Evolutionary conservation across 2,113 vertebrate species (phyloP).

Genomic region (Peromyscus californicus): DNA sequence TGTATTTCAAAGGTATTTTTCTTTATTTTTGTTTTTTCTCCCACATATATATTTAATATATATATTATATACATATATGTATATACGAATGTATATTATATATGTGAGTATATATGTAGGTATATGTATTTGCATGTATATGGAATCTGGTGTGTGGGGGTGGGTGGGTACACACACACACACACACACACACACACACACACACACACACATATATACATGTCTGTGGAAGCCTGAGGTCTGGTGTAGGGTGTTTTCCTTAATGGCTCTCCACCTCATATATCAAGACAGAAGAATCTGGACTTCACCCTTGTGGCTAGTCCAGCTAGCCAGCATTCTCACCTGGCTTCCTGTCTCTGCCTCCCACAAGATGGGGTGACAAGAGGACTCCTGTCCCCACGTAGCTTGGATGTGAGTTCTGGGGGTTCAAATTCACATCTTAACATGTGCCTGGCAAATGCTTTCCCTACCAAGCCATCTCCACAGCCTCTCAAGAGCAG

Average conservation of each 20-base stretch:
- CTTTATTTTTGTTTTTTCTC: neutral
- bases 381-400: neutral
- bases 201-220: too few relatives aligned
- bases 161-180: too few relatives aligned
- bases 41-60: too few relatives aligned
- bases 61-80: neutral
- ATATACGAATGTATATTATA: neutral
- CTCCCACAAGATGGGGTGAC: neutral
- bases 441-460: neutral
- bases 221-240: neutral
- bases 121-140: neutral
- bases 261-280: neutral
- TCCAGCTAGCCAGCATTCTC: neutral
- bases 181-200: too few relatives aligned
- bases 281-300: neutral
- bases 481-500: neutral
- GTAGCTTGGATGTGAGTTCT: neutral
- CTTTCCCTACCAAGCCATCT: neutral
- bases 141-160: neutral
- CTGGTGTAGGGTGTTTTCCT: neutral
- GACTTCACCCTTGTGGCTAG: neutral
- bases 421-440: too few relatives aligned
- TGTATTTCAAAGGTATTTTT: constrained; percentile 10
- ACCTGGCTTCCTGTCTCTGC: neutral
- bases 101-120: neutral